Evolutionary conservation across 2,113 vertebrate genomes (phyloP), one percentile per base, ranked within the genome.

Genomic region (Catagonus wagneri): DNA sequence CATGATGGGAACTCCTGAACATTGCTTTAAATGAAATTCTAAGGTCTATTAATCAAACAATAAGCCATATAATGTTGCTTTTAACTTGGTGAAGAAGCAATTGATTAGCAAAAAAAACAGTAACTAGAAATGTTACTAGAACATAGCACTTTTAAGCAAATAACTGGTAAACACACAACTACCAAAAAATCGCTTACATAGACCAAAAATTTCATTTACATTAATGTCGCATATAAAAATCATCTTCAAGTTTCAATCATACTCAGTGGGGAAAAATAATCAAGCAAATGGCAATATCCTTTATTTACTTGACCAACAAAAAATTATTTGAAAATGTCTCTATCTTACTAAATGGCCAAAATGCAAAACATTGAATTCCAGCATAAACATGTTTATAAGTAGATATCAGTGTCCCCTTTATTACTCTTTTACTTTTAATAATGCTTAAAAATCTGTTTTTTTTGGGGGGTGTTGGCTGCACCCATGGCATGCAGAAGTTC

Each of bases 11-110:
- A n/a, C n/a, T n/a, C 34, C 7, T 39, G 7, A 93, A 84, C 10
- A 83, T 7, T 95, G 83, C 78, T 95, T 92, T 89, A 91, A 92
- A 34, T 85, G 29, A 80, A 81, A 27, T 58, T 80, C 52, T 95
- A 89, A 83, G 88, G 65, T 84, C 39, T 68, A 80, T 17, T 91
- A 63, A 79, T 92, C 60, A 90, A 93, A 80, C 32, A 89, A 74
- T 29, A 95, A 89, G 7, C 29, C 39, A 83, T 27, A 54, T 12
- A 79, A 92, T 36, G 36, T n/a, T 85, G 65, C 23, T 85, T 84
- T 84, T 90, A 71, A 84, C 19, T 88, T 89, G 52, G 52, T 91
- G 29, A 95, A 83, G 23, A 93, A 78, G 19, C 22, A 93, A 94
- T 81, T 66, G 7, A 96, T 74, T 32, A 91, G 61, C 83, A 90